These are phyloP conservation scores for Cephus pulcher DNA, from an alignment of 2,888 invertebrate species.

Conservation along the genomic window DNA sequence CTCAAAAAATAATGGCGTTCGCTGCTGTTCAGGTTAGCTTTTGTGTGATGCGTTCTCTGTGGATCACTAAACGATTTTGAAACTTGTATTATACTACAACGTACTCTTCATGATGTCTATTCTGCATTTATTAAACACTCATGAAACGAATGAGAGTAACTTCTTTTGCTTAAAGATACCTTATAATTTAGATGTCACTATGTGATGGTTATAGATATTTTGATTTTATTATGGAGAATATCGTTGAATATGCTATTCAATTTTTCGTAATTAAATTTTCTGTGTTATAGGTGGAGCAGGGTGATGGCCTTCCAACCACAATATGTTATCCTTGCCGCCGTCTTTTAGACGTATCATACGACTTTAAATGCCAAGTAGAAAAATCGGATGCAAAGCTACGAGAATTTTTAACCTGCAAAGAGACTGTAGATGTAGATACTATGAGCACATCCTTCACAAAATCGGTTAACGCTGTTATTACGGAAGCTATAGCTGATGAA, in stretches of 20 bases:
- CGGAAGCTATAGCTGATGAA: conserved; percentile 32
- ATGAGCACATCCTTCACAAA: conserved; percentile 25
- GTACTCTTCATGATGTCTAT: neutral
- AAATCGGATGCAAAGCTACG: conserved; percentile 53
- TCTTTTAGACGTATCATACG: conserved; percentile 49
- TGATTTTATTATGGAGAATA: neutral
- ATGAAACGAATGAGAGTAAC: neutral
- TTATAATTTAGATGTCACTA: neutral
- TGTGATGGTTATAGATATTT: neutral
- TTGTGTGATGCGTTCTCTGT: neutral
- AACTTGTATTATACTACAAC: neutral
- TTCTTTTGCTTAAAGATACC: neutral
- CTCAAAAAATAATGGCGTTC: conserved; percentile 53
- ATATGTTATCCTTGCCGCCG: conserved; percentile 51
- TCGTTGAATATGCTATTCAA: neutral
- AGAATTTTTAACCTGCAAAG: conserved; percentile 33
- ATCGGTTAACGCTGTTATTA: conserved; percentile 29
- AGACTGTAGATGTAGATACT: conserved; percentile 4
- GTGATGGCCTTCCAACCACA: conserved; percentile 53
- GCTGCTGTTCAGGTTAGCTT: conserved; percentile 58
- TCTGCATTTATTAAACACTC: neutral
- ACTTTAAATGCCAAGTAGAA: conserved; percentile 56
- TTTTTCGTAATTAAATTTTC: conserved; percentile 3
- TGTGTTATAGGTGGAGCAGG: conserved; percentile 49
- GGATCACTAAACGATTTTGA: neutral